Conservation (phyloP, 1,140 invertebrate species). For the Linepithema humile region DNA sequence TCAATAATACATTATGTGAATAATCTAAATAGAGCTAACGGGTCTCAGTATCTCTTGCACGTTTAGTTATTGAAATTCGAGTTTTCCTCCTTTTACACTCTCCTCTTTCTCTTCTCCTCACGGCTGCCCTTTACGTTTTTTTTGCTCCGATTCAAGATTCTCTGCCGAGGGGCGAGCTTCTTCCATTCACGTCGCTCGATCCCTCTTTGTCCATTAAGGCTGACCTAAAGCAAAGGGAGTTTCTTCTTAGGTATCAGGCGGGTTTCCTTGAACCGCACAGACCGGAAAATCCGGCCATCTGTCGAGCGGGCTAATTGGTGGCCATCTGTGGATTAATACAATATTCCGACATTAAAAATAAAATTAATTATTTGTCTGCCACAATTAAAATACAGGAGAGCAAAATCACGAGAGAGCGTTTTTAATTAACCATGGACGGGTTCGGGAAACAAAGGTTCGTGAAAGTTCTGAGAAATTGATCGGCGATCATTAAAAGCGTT, state of each 20-base stretch:
- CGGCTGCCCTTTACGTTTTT: conserved; percentile 1
- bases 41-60: conserved; percentile 8
- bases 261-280: background rate
- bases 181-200: background rate
- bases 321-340: no score
- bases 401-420: background rate
- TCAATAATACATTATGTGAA: conserved; percentile 33
- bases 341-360: no score
- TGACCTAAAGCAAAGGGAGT: background rate
- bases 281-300: conserved; percentile 21
- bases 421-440: conserved; percentile 62
- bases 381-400: conserved; percentile 43
- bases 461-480: conserved; percentile 63
- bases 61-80: conserved; percentile 36
- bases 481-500: conserved; percentile 39
- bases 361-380: conserved; percentile 21
- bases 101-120: background rate
- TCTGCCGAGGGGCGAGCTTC: background rate
- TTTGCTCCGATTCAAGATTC: background rate
- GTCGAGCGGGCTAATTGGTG: background rate
- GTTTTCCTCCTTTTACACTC: background rate
- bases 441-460: conserved; percentile 63
- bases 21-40: conserved; percentile 43
- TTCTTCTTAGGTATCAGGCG: conserved; percentile 9
- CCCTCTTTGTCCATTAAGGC: background rate